A percentile compares a stretch with the other conserved stretches of the same genome.
Conservation (phyloP, 1,140 invertebrate genomes). For the Drosophila guanche region DNA sequence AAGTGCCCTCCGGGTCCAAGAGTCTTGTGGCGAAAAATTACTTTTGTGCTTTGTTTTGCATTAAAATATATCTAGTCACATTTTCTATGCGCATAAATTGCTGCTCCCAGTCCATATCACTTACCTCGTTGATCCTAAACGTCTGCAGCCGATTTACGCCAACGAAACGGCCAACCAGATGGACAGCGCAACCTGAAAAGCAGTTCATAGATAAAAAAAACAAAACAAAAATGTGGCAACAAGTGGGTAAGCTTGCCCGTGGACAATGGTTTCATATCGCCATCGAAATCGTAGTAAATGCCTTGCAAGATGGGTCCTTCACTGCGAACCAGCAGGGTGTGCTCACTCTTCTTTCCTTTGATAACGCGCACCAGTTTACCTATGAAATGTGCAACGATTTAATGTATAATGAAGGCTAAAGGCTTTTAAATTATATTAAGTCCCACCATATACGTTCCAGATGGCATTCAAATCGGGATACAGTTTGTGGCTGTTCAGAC, state of each 20-base stretch:
- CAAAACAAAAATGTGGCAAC: not conserved
- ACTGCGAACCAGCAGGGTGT: slow-evolving; percentile 60
- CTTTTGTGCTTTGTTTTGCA: slow-evolving; percentile 55
- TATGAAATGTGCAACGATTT: slow-evolving; percentile 15
- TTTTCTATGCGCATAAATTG: slow-evolving; percentile 67
- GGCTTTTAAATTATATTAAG: not conserved
- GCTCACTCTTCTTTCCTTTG: slow-evolving; percentile 61
- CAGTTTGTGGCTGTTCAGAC: slow-evolving; percentile 61
- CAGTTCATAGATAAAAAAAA: not conserved
- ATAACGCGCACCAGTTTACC: slow-evolving; percentile 66
- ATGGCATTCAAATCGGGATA: slow-evolving; percentile 63
- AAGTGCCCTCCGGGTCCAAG: too few relatives aligned
- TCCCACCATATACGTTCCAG: slow-evolving; percentile 74
- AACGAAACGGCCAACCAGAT: slow-evolving; percentile 63
- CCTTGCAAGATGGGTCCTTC: slow-evolving; percentile 70
- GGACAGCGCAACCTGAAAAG: slow-evolving; percentile 56
- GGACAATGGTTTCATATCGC: slow-evolving; percentile 16
- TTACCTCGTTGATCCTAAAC: slow-evolving; percentile 55
- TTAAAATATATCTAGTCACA: slow-evolving; percentile 56
- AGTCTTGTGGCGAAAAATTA: slow-evolving; percentile 2
- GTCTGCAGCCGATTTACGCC: slow-evolving; percentile 62
- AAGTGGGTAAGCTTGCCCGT: slow-evolving; percentile 28
- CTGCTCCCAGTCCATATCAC: slow-evolving; percentile 30
- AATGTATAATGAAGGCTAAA: not conserved
- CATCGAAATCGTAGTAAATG: slow-evolving; percentile 70